Percentiles rank a stretch among this genome's conserved stretches.
phyloP scores from a whole-genome alignment of 2,888 invertebrate species.

The Melanostoma mellinum region DNA sequence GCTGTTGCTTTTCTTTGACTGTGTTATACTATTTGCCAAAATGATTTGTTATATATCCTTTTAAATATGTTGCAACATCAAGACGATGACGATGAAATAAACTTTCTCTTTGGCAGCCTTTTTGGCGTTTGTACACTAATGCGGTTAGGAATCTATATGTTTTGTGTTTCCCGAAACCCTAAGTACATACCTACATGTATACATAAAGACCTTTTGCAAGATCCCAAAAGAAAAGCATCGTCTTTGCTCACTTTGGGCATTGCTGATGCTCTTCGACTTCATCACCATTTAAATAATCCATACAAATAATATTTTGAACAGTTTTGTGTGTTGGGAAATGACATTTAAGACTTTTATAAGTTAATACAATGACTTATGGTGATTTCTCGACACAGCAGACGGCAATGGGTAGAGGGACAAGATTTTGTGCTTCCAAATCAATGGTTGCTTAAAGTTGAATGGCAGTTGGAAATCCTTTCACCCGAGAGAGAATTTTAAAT shows the following conservation, averaged over 20 bases:
- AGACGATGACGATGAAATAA: constrained; percentile 23
- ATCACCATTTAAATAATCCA: constrained; percentile 70
- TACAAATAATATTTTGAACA: constrained; percentile 67
- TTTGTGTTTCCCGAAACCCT: too few relatives aligned
- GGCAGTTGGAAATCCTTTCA: constrained; percentile 33
- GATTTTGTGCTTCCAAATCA: constrained; percentile 32
- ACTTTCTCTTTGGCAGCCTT: constrained; percentile 57
- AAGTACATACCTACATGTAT: too few relatives aligned
- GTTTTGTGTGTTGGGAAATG: constrained; percentile 56
- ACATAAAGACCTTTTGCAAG: not conserved
- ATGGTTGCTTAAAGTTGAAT: constrained; percentile 18
- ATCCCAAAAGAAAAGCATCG: not conserved
- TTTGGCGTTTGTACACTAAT: constrained; percentile 58
- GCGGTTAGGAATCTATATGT: constrained; percentile 45
- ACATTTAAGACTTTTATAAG: constrained; percentile 65
- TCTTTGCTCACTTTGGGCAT: not conserved
- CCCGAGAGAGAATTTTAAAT: constrained; percentile 53
- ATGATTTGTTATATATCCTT: constrained; percentile 64
- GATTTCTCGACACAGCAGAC: constrained; percentile 38
- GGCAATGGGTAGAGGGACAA: not conserved
- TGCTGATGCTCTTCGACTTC: constrained; percentile 20
- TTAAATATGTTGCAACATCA: constrained; percentile 58
- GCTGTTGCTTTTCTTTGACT: constrained; percentile 59
- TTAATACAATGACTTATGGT: constrained; percentile 67
- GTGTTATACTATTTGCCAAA: constrained; percentile 64